These are phyloP conservation scores for Drosophila arawakana DNA, from an alignment of 1,140 invertebrate species.

Conservation along the genomic window DNA sequence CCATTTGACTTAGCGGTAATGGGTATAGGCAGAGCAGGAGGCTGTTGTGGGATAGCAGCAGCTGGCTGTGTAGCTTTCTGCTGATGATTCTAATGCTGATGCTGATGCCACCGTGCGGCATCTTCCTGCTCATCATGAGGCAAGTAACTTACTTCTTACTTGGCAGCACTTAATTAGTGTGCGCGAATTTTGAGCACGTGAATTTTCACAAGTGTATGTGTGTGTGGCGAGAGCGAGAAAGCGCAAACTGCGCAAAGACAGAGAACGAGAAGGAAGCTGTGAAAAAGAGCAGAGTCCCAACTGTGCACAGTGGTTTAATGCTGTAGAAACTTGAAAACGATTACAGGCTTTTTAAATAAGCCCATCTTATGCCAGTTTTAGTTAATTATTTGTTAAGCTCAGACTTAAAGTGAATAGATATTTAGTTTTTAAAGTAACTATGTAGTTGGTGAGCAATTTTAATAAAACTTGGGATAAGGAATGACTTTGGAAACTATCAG, in stretches of 20 bases:
- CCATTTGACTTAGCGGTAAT: no score
- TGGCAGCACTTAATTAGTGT: constrained; percentile 79
- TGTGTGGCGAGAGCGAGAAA: neutral
- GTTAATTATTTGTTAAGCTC: no score
- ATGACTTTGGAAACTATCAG: no score
- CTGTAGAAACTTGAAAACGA: no score
- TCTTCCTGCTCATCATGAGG: constrained; percentile 67
- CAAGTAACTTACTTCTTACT: constrained; percentile 77
- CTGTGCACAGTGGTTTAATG: neutral
- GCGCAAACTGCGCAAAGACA: neutral
- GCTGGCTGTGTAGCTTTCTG: constrained; percentile 10
- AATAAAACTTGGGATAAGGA: no score
- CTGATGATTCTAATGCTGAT: neutral
- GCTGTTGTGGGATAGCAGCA: neutral
- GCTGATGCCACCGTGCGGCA: constrained; percentile 5
- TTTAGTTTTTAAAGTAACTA: no score
- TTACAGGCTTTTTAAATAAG: no score
- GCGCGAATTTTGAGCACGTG: constrained; percentile 80
- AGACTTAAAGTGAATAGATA: no score
- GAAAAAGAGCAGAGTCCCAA: neutral
- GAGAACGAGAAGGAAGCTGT: constrained; percentile 9
- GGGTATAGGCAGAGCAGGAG: neutral
- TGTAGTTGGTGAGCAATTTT: no score
- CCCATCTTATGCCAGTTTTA: no score
- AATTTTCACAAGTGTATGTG: constrained; percentile 74